These are phyloP conservation scores for Chouioia cunea DNA, from an alignment of 2,888 invertebrate genomes.

Conservation along the genomic window DNA sequence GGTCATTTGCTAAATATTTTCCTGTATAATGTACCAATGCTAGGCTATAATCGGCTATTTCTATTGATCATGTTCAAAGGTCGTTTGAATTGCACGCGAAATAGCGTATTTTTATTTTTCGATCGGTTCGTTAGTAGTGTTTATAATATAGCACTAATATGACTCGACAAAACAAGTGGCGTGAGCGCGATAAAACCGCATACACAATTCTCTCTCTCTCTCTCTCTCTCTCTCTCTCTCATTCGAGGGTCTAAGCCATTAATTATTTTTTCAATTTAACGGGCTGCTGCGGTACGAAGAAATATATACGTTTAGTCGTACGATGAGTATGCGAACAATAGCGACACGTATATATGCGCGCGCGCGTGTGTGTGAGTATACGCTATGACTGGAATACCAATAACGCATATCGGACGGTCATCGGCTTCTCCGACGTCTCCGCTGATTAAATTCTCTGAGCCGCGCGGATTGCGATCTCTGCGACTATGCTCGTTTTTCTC, in stretches of 20 bases:
- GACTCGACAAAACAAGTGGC: too few species aligned
- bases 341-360: not conserved
- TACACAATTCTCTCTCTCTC: not conserved
- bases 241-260: constrained; percentile 15
- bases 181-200: too few species aligned
- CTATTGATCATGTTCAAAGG: too few species aligned
- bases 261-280: constrained; percentile 40
- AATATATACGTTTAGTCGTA: not conserved
- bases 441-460: constrained; percentile 37
- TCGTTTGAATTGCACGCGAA: too few species aligned
- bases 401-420: constrained; percentile 37
- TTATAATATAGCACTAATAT: too few species aligned
- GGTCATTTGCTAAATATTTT: too few species aligned
- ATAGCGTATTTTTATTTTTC: too few species aligned
- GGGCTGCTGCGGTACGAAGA: not conserved
- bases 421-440: constrained; percentile 31
- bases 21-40: too few species aligned
- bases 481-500: not conserved
- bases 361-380: not conserved
- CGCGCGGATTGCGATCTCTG: not conserved
- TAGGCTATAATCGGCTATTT: too few species aligned
- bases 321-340: constrained; percentile 31
- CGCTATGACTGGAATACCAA: constrained; percentile 43
- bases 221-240: constrained; percentile 3
- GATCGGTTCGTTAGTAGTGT: too few species aligned